Evolutionary conservation across 2,888 invertebrate genomes (phyloP).

Genomic region (Diaprepes abbreviatus): DNA sequence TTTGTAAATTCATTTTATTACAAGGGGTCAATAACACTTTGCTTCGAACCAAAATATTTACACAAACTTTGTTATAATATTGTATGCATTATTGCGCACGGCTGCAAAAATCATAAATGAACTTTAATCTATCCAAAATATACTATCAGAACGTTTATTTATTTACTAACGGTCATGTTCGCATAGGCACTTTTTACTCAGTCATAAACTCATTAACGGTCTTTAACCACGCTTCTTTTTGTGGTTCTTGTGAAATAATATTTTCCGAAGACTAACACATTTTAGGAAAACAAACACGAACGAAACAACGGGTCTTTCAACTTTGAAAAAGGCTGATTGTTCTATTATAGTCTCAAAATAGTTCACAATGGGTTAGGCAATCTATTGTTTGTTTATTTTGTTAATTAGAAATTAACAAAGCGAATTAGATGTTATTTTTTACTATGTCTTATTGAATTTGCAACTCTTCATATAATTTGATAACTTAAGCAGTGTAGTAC

Average conservation of each 20-base stretch:
- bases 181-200: background rate
- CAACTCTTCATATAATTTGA: background rate
- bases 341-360: slow-evolving; percentile 5
- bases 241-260: background rate
- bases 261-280: slow-evolving; percentile 1
- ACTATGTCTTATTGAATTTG: background rate
- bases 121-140: background rate
- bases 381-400: slow-evolving; percentile 7
- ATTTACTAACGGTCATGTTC: background rate
- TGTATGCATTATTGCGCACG: background rate
- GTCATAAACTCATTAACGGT: slow-evolving; percentile 10
- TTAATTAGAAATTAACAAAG: background rate
- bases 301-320: slow-evolving; percentile 16
- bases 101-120: slow-evolving; percentile 18
- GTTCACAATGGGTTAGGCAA: slow-evolving; percentile 3
- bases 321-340: slow-evolving; percentile 3
- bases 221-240: background rate
- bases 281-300: slow-evolving; percentile 8
- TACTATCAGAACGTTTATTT: slow-evolving; percentile 1
- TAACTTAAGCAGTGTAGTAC: no score
- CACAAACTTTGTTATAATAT: background rate
- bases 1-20: no score
- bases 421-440: background rate
- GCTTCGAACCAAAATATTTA: slow-evolving; percentile 10
- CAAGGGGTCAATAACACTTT: background rate